These are phyloP conservation scores for Pseudopleuronectes americanus DNA, from an alignment of 2,797 vertebrate genomes.

Conservation along the genomic window DNA sequence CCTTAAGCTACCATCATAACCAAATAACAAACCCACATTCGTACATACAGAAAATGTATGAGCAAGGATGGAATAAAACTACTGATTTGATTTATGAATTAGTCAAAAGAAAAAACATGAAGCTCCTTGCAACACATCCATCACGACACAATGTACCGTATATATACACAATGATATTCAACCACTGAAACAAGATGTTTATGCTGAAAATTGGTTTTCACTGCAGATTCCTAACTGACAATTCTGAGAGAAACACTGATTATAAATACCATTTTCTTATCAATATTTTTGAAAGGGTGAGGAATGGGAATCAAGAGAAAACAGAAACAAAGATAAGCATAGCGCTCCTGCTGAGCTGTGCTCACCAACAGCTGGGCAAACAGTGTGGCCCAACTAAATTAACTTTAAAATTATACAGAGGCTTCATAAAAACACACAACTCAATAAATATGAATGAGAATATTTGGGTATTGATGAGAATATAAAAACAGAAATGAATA, in stretches of 20 bases:
- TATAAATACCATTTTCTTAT: no score
- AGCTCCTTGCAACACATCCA: neutral
- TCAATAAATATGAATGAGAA: no score
- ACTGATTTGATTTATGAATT: neutral
- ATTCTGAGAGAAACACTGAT: no score
- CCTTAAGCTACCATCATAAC: no score
- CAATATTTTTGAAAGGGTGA: neutral
- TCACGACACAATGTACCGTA: neutral
- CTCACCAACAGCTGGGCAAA: slow-evolving; percentile 14
- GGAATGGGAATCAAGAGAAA: no score
- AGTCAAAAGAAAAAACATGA: neutral
- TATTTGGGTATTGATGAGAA: no score
- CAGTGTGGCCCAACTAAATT: slow-evolving; percentile 12
- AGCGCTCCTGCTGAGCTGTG: neutral
- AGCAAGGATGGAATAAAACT: neutral
- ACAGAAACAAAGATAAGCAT: neutral
- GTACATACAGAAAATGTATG: no score
- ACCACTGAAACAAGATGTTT: neutral
- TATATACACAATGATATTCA: no score
- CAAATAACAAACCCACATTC: no score
- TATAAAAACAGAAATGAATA: no score
- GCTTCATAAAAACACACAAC: no score
- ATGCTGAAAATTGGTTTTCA: neutral
- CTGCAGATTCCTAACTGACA: no score
- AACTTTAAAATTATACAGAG: neutral